These are phyloP conservation scores for Adelognathus sp. DNA, from an alignment of 2,888 invertebrate species.

Conservation along the genomic window DNA sequence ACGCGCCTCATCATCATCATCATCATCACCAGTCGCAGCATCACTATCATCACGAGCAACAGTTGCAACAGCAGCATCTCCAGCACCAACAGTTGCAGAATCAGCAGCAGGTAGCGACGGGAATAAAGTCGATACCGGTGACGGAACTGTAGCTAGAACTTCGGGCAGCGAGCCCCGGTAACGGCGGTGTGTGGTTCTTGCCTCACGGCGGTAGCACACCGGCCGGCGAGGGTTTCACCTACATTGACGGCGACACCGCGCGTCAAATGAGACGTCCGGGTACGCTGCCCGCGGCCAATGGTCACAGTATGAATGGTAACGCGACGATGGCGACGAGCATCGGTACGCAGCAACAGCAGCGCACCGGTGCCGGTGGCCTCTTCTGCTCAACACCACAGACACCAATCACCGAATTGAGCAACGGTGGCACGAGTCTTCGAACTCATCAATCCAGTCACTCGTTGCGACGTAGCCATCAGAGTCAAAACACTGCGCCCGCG, in stretches of 20 bases:
- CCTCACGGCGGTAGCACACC: slow-evolving; percentile 85
- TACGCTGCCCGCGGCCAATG: slow-evolving; percentile 76
- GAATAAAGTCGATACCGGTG: slow-evolving; percentile 90
- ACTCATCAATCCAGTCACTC: slow-evolving; percentile 71
- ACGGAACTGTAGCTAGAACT: slow-evolving; percentile 98
- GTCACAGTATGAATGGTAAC: no score
- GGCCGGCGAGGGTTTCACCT: slow-evolving; percentile 88
- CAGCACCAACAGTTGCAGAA: slow-evolving; percentile 79
- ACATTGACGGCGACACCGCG: slow-evolving; percentile 87
- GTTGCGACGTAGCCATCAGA: slow-evolving; percentile 60
- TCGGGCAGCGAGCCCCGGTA: slow-evolving; percentile 88
- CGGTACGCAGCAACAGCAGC: slow-evolving; percentile 55
- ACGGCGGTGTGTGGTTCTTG: slow-evolving; percentile 89
- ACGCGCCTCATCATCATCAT: slow-evolving; percentile 82
- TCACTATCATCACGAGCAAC: slow-evolving; percentile 77
- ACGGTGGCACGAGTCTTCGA: slow-evolving; percentile 42
- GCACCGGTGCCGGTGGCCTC: slow-evolving; percentile 42
- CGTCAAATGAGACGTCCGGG: slow-evolving; percentile 82
- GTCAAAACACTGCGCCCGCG: slow-evolving; percentile 58
- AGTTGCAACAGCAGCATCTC: slow-evolving; percentile 80
- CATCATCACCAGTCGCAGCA: slow-evolving; percentile 76
- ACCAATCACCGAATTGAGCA: slow-evolving; percentile 35
- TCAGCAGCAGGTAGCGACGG: slow-evolving; percentile 68
- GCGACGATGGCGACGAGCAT: slow-evolving; percentile 50
- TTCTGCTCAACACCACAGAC: slow-evolving; percentile 52